Evolutionary conservation across 2,888 invertebrate genomes (phyloP).

Genomic region (Cotesia congregata): DNA sequence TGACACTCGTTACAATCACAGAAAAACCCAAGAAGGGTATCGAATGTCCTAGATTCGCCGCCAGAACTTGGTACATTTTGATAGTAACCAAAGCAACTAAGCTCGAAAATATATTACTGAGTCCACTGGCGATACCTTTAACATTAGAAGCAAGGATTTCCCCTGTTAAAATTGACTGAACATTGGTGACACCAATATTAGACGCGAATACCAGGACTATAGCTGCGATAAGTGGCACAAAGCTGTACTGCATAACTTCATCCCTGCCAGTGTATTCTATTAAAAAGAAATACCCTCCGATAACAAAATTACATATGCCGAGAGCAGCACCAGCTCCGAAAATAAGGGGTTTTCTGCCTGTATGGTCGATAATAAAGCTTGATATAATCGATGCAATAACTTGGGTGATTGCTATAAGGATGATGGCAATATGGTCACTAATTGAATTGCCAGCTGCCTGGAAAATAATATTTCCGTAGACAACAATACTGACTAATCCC

Average conservation of each 20-base stretch:
- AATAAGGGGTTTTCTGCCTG: constrained; percentile 70
- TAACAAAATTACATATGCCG: constrained; percentile 51
- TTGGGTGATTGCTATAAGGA: constrained; percentile 57
- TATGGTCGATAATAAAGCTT: constrained; percentile 65
- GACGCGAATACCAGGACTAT: constrained; percentile 52
- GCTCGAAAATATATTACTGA: constrained; percentile 47
- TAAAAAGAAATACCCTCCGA: constrained; percentile 52
- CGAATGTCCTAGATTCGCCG: constrained; percentile 53
- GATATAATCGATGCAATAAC: constrained; percentile 61
- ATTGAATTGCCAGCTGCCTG: constrained; percentile 51
- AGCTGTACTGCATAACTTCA: constrained; percentile 46
- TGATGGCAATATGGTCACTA: constrained; percentile 54
- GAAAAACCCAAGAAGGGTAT: constrained; percentile 52
- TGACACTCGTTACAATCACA: constrained; percentile 45
- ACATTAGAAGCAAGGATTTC: constrained; percentile 57
- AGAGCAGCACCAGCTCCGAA: constrained; percentile 61
- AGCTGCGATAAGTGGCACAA: constrained; percentile 49
- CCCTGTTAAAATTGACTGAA: constrained; percentile 53
- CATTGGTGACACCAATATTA: constrained; percentile 52
- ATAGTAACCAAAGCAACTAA: constrained; percentile 40
- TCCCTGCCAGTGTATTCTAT: constrained; percentile 49
- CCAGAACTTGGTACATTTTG: constrained; percentile 55
- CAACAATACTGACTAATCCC: constrained; percentile 63
- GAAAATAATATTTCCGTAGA: constrained; percentile 70
- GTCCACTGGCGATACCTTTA: constrained; percentile 53